Conservation (phyloP, 2,888 invertebrate genomes). For the Lepas anatifera region DNA sequence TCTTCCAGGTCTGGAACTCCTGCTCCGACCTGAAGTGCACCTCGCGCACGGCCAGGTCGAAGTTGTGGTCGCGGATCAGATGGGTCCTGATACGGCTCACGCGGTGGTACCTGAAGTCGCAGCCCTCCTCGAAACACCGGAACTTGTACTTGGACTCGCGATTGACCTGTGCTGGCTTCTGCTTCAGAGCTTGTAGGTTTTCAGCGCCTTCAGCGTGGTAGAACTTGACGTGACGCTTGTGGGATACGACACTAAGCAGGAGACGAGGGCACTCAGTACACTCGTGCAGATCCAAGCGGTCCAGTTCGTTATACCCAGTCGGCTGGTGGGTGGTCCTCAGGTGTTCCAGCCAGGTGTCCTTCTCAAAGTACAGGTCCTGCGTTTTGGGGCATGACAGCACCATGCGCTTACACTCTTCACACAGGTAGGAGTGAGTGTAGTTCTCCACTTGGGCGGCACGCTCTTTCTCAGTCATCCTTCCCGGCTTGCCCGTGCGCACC, state of each 20-base stretch:
- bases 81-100: not conserved
- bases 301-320: not conserved
- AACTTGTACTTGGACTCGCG: not conserved
- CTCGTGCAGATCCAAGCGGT: not conserved
- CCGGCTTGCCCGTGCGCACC: not conserved
- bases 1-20: not conserved
- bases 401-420: not conserved
- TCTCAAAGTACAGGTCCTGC: not conserved
- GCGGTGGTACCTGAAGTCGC: not conserved
- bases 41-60: not conserved
- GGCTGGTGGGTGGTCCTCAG: not conserved
- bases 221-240: not conserved
- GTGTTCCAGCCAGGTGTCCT: not conserved
- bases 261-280: not conserved
- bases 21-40: not conserved
- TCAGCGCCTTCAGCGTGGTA: not conserved
- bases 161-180: not conserved
- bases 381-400: not conserved
- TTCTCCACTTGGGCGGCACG: not conserved
- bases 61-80: not conserved
- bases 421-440: not conserved
- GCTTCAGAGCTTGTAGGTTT: too few relatives aligned
- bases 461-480: not conserved
- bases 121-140: not conserved
- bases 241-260: not conserved